phyloP scores from a whole-genome alignment of 1,140 invertebrate species.

The Linepithema humile region DNA sequence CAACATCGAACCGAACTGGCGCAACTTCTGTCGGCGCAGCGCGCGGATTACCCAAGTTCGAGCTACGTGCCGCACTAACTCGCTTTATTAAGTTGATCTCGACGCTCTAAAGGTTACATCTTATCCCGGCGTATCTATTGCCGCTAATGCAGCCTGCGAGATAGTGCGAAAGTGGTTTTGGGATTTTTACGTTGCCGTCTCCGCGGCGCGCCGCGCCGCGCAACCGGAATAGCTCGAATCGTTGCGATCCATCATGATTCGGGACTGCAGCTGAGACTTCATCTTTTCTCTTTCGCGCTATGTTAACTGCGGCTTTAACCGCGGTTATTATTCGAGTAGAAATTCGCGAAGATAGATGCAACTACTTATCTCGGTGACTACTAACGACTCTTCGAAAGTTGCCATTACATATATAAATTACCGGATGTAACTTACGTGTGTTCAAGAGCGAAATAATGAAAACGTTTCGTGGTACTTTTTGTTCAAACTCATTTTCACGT shows the following conservation, averaged over 20 bases:
- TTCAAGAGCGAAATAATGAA: not conserved
- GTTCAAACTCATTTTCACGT: not conserved
- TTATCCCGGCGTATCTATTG: constrained; percentile 60
- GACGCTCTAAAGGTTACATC: constrained; percentile 59
- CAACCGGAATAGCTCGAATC: not conserved
- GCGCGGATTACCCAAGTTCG: constrained; percentile 63
- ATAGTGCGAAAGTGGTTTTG: constrained; percentile 41
- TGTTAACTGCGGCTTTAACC: not conserved
- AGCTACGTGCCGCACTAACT: constrained; percentile 57
- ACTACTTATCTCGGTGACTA: not conserved
- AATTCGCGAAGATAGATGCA: not conserved
- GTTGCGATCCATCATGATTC: constrained; percentile 2
- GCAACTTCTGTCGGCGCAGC: constrained; percentile 57
- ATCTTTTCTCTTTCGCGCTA: not conserved
- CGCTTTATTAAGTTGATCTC: constrained; percentile 64
- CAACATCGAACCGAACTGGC: constrained; percentile 51
- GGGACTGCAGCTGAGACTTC: not conserved
- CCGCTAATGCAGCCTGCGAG: constrained; percentile 33
- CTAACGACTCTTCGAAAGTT: not conserved
- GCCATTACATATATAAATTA: not conserved
- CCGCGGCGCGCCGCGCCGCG: not conserved
- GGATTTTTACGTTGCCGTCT: constrained; percentile 13
- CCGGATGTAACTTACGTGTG: not conserved
- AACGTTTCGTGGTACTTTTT: not conserved
- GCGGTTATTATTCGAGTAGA: not conserved